Evolutionary conservation across 2,888 invertebrate species (phyloP), one percentile per base, ranked within the genome.

Genomic region (Gymnoscelis rufifasciata): DNA sequence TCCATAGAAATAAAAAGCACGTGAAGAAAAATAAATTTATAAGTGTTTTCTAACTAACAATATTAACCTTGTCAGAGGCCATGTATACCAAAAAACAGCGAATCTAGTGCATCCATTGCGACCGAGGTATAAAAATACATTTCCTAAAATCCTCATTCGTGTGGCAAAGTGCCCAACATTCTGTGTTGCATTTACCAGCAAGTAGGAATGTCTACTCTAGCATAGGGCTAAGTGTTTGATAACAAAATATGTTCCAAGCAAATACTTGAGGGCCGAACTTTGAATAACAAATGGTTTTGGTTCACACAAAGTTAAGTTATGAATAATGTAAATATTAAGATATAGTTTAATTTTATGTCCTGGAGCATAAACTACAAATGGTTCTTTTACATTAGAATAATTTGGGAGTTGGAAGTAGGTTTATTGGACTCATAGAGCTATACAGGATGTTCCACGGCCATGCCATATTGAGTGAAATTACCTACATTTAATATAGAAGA

Each of bases 81-180:
- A 19, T 19, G 2, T 19, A 19, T 19, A 3, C 3, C 5, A n/a
- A n/a, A 3, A 19, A 19, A 19, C 5, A 19, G 19, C 2, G 19
- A 19, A 19, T 19, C 5, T 19, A 19, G 19, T 19, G 19, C 19
- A 19, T 19, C 5, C 5, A 19, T 19, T 19, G 19, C 5, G 7
- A 3, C 26, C 26, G 2, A 23, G 19, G 35, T 19, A 11, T 7
- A 23, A 28, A 43, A 29, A 43, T 43, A 43, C 35, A 36, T 43
- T 27, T 26, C n/a, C 38, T 46, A 28, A 56, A 64, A 60, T 62
- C 60, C 53, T 43, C 37, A 59, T 74, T 76, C 81, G 75, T 80
- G 81, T 81, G 81, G 82, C 82, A 81, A 66, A 54, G 52, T 78
- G 81, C 82, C 81, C 79, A 70, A 68, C 66, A 68, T 62, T 49